phyloP scores from a whole-genome alignment of 2,797 vertebrate genomes.

The Hydrocynus forskahlii region DNA sequence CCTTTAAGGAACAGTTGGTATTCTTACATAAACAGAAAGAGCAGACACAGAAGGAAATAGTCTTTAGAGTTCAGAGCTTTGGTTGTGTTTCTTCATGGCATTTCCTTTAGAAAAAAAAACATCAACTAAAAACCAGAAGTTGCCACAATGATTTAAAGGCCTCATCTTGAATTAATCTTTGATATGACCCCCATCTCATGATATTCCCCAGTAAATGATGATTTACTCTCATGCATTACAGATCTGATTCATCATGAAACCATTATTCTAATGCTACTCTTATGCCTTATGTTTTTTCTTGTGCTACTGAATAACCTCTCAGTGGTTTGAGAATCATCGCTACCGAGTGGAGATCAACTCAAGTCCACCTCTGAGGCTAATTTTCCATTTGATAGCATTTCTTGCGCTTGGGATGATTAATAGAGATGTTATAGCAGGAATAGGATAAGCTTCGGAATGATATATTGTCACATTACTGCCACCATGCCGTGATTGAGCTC shows the following conservation, averaged over 20 bases:
- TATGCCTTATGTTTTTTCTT: too few relatives aligned
- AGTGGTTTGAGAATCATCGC: not conserved
- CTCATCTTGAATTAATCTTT: not conserved
- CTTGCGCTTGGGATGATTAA: constrained; percentile 50
- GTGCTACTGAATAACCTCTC: constrained; percentile 5
- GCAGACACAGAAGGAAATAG: not conserved
- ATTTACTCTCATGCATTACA: too few relatives aligned
- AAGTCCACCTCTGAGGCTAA: constrained; percentile 42
- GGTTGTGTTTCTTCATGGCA: not conserved
- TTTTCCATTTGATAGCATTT: constrained; percentile 54
- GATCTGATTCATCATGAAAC: not conserved
- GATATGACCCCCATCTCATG: not conserved
- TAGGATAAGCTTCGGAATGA: constrained; percentile 17
- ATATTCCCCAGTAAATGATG: not conserved
- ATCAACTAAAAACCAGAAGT: not conserved
- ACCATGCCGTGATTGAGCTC: constrained; percentile 9
- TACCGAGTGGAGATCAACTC: not conserved
- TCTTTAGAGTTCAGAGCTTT: not conserved
- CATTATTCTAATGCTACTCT: constrained; percentile 10
- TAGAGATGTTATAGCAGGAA: constrained; percentile 32
- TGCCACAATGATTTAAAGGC: not conserved
- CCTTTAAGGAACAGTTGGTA: constrained; percentile 3
- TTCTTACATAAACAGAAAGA: not conserved
- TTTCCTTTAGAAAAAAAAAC: not conserved
- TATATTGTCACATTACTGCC: constrained; percentile 13